phyloP scores from a whole-genome alignment of 2,797 vertebrate genomes.

The Decapterus maruadsi region DNA sequence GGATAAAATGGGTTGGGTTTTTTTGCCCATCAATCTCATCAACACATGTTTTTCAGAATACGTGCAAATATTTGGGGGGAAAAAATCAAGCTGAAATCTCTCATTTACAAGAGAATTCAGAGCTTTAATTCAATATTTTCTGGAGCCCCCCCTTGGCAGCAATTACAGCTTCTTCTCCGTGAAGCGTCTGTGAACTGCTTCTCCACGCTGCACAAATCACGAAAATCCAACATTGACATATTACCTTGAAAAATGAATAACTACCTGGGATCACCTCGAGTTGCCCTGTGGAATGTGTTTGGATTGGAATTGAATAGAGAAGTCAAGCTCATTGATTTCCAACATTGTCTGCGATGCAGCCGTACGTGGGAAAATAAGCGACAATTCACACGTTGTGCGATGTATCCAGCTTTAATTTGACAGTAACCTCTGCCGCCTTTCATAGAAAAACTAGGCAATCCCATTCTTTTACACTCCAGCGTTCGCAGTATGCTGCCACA shows the following conservation, averaged over 20 bases:
- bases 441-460: background rate
- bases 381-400: background rate
- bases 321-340: slow-evolving; percentile 16
- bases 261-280: background rate
- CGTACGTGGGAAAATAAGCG: background rate
- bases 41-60: background rate
- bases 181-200: background rate
- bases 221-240: slow-evolving; percentile 8
- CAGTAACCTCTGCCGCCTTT: background rate
- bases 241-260: slow-evolving; percentile 11
- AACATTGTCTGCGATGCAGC: background rate
- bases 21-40: background rate
- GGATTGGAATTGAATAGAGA: background rate
- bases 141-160: background rate
- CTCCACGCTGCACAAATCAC: background rate
- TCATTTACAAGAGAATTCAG: background rate
- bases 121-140: background rate
- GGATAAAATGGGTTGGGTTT: background rate
- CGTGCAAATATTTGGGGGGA: background rate
- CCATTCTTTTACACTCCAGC: background rate
- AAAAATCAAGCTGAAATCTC: background rate
- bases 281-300: background rate
- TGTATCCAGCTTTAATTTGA: background rate
- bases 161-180: background rate
- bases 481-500: background rate